These are phyloP conservation scores for Ceratothoa steindachneri DNA, from an alignment of 2,888 invertebrate genomes.

Conservation along the genomic window DNA sequence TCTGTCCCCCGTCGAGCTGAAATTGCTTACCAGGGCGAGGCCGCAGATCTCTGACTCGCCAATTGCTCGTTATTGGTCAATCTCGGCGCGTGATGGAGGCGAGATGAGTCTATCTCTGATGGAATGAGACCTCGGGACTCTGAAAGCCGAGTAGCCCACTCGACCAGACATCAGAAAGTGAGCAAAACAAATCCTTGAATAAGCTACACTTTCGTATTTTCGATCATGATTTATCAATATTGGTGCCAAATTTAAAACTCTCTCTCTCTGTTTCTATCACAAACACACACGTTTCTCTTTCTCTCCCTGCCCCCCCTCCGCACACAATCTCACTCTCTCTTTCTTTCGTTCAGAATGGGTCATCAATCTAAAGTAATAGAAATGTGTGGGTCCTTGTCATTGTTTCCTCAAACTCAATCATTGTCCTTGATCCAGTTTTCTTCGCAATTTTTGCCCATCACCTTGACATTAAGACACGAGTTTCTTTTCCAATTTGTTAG, in stretches of 20 bases:
- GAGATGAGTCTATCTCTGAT: slow-evolving; percentile 4
- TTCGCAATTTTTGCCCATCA: no score
- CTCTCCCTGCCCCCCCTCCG: not conserved
- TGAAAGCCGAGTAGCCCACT: no score
- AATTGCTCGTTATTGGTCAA: slow-evolving; percentile 13
- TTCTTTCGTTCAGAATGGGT: not conserved
- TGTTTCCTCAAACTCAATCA: no score
- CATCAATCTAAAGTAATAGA: no score
- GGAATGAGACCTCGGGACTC: no score
- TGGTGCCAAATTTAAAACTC: no score
- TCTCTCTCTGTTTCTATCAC: not conserved
- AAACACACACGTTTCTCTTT: not conserved
- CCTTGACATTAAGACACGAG: no score
- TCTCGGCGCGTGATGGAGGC: slow-evolving; percentile 3
- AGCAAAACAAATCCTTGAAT: not conserved
- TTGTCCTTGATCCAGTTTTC: no score
- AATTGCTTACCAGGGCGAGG: slow-evolving; percentile 2
- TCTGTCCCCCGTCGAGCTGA: not conserved
- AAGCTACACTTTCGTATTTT: not conserved
- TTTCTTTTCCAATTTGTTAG: no score
- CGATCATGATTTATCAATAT: no score
- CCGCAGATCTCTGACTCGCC: slow-evolving; percentile 6
- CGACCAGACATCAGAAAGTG: no score
- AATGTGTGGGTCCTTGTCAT: no score
- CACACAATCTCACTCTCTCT: not conserved